A percentile compares a stretch with the other conserved stretches of the same genome.
Evolutionary conservation across 2,113 vertebrate genomes (phyloP).

Genomic region (Mola mola): DNA sequence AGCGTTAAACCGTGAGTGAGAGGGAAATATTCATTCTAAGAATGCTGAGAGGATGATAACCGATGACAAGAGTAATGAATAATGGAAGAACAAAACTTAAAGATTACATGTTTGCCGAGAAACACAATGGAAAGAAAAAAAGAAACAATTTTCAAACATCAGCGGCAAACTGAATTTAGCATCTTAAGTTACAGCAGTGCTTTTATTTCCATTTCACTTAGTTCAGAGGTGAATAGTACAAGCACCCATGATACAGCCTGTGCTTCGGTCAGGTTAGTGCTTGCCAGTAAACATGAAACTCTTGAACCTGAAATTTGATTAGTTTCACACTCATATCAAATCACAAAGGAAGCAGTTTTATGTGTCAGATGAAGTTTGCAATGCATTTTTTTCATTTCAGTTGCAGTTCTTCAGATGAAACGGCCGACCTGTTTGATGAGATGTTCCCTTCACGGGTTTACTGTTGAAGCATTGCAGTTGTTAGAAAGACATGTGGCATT

Average conservation of each 20-base stretch:
- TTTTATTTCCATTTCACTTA: background rate
- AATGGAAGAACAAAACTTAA: background rate
- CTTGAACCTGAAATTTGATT: constrained; percentile 27
- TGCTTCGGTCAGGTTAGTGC: too few species aligned
- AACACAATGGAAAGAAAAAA: background rate
- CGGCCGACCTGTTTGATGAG: constrained; percentile 41
- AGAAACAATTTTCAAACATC: background rate
- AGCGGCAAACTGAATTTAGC: background rate
- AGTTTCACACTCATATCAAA: background rate
- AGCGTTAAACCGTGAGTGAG: too few species aligned
- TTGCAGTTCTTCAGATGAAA: background rate
- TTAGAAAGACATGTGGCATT: constrained; percentile 11
- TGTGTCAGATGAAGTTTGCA: background rate
- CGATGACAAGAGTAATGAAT: background rate
- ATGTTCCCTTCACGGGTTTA: constrained; percentile 22
- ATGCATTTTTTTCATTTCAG: background rate
- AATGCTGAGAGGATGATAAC: too few species aligned
- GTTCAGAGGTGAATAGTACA: background rate
- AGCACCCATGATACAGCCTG: too few species aligned
- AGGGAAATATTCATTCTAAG: too few species aligned
- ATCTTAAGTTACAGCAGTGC: background rate
- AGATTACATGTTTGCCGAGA: background rate
- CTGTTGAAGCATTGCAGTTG: constrained; percentile 11
- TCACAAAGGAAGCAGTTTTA: too few species aligned
- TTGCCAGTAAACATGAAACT: background rate